These are phyloP conservation scores for Phacellophora camtschatica DNA, from an alignment of 30 jellyfish, hydroid and myxozoan genomes.

Conservation along the genomic window DNA sequence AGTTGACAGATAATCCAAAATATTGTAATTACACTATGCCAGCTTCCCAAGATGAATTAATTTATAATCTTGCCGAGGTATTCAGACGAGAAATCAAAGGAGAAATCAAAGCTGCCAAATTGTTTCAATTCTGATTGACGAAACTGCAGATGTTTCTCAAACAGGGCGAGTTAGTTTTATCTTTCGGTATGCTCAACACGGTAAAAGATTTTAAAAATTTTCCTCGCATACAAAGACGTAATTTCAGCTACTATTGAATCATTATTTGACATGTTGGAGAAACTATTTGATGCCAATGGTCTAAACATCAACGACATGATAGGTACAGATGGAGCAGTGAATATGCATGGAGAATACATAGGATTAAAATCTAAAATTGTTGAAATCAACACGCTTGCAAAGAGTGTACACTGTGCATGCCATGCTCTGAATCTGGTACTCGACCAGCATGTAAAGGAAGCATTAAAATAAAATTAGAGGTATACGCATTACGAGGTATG, in stretches of 20 bases:
- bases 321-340: background rate
- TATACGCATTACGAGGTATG: background rate
- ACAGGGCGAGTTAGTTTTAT: no score
- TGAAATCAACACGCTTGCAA: background rate
- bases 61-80: no score
- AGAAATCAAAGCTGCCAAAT: no score
- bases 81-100: no score
- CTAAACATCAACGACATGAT: background rate
- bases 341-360: background rate
- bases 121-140: no score
- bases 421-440: slow-evolving; percentile 2
- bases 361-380: slow-evolving; percentile 6
- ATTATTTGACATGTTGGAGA: background rate
- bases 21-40: no score
- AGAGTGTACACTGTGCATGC: slow-evolving; percentile 24
- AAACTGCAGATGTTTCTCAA: no score
- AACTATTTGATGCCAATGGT: background rate
- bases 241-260: background rate
- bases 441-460: background rate
- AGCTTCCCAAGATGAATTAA: no score
- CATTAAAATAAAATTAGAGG: background rate
- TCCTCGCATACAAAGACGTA: slow-evolving; percentile 2
- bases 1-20: no score
- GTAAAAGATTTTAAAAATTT: slow-evolving; percentile 2
- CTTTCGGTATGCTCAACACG: no score